Evolutionary conservation across 2,113 vertebrate genomes (phyloP).

Genomic region (Burhinus bistriatus): DNA sequence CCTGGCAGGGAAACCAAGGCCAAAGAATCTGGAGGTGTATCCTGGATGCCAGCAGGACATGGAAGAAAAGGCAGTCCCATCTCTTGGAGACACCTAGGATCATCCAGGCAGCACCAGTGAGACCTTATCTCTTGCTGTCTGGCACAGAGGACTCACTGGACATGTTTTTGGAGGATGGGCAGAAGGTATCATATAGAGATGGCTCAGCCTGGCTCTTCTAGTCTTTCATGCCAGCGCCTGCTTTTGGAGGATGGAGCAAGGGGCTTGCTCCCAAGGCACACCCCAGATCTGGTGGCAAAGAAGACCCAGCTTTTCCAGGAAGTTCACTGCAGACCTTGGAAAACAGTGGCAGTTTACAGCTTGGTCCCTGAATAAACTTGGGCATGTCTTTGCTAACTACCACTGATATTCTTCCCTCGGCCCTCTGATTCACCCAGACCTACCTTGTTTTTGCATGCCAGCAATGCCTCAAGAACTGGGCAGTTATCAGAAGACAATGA

Average conservation of each 20-base stretch:
- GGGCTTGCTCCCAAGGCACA: neutral
- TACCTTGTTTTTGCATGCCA: conserved; percentile 31
- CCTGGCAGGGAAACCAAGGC: neutral
- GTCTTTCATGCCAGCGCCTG: neutral
- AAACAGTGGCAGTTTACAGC: neutral
- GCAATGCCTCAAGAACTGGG: neutral
- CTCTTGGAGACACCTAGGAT: neutral
- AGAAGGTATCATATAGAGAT: neutral
- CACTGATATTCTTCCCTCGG: rapidly evolving
- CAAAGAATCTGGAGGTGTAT: neutral
- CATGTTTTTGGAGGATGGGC: neutral
- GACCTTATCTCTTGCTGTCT: neutral
- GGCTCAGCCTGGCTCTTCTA: neutral
- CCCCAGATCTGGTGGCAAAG: neutral
- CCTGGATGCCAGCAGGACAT: neutral
- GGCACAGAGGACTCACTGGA: neutral
- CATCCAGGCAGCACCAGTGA: neutral
- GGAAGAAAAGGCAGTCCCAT: neutral
- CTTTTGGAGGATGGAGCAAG: neutral
- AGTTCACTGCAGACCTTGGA: neutral
- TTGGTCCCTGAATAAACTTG: neutral
- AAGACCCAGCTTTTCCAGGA: neutral
- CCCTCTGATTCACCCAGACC: conserved; percentile 32
- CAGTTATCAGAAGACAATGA: conserved; percentile 45
- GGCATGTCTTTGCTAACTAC: neutral